Percentiles rank a stretch among this genome's conserved stretches.
Conservation (phyloP, 2,113 vertebrate species). For the Bubalus kerabau region DNA sequence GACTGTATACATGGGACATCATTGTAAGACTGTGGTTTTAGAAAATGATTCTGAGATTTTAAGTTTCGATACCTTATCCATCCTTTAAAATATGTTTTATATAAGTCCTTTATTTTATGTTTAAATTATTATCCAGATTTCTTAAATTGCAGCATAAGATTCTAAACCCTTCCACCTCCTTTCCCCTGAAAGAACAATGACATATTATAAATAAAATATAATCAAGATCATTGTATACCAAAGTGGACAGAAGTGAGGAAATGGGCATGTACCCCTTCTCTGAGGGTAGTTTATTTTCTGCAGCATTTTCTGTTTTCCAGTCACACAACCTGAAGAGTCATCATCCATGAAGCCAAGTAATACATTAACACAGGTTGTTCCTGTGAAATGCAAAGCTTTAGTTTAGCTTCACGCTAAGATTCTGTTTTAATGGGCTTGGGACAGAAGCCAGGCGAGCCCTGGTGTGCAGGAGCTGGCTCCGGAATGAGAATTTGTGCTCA, state of each 20-base stretch:
- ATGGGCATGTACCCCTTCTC: background rate
- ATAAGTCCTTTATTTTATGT: background rate
- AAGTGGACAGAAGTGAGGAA: background rate
- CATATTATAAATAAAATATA: background rate
- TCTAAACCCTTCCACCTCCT: background rate
- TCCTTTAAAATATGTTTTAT: background rate
- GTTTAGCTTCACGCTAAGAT: background rate
- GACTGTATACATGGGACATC: background rate
- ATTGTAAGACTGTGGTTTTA: background rate
- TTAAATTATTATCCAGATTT: background rate
- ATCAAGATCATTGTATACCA: background rate
- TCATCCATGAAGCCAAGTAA: background rate
- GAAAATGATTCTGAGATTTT: background rate
- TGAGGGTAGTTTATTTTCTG: background rate
- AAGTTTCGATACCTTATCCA: background rate
- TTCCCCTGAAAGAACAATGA: background rate
- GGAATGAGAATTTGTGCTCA: background rate
- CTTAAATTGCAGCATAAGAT: background rate
- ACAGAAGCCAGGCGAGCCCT: background rate
- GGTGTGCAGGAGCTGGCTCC: background rate
- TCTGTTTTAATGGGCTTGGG: background rate
- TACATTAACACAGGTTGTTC: background rate
- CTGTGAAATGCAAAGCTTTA: conserved; percentile 21
- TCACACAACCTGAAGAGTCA: background rate
- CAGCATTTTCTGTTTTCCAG: background rate